These are phyloP conservation scores for Drosophila phalerata DNA, from an alignment of 2,888 invertebrate species.

Conservation along the genomic window DNA sequence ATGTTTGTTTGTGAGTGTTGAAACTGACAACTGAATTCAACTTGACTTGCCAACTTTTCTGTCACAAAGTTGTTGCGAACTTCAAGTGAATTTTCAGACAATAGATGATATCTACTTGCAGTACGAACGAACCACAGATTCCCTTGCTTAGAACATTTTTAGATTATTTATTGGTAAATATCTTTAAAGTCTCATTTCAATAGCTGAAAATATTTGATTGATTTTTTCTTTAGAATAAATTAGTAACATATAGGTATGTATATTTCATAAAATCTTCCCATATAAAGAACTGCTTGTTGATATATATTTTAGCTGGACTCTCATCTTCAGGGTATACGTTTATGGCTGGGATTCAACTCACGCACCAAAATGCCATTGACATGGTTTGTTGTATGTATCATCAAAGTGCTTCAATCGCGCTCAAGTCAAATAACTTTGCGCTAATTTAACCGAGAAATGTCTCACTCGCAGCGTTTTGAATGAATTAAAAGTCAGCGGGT, in stretches of 20 bases:
- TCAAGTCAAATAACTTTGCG: slow-evolving; percentile 55
- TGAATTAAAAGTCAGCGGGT: slow-evolving; percentile 53
- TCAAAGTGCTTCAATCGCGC: slow-evolving; percentile 53
- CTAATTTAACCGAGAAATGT: slow-evolving; percentile 57
- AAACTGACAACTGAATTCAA: slow-evolving; percentile 33
- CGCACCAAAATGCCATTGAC: slow-evolving; percentile 51
- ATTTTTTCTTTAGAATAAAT: background rate
- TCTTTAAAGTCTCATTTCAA: too few relatives aligned
- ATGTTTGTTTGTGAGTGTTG: slow-evolving; percentile 6
- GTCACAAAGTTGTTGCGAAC: slow-evolving; percentile 35
- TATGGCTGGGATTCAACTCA: slow-evolving; percentile 50
- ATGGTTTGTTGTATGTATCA: slow-evolving; percentile 44
- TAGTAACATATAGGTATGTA: too few relatives aligned
- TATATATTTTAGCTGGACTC: background rate
- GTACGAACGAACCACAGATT: slow-evolving; percentile 13
- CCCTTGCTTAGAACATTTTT: slow-evolving; percentile 2
- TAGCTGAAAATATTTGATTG: too few relatives aligned
- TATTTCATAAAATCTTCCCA: background rate
- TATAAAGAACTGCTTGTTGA: background rate
- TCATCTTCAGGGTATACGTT: slow-evolving; percentile 7
- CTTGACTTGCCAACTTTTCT: slow-evolving; percentile 54
- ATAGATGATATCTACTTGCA: background rate
- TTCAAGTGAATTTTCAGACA: slow-evolving; percentile 42
- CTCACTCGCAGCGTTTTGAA: slow-evolving; percentile 31
- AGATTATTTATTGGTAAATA: too few relatives aligned